These are phyloP conservation scores for Bombus cullumanus DNA, from an alignment of 1,140 invertebrate species.

Conservation along the genomic window DNA sequence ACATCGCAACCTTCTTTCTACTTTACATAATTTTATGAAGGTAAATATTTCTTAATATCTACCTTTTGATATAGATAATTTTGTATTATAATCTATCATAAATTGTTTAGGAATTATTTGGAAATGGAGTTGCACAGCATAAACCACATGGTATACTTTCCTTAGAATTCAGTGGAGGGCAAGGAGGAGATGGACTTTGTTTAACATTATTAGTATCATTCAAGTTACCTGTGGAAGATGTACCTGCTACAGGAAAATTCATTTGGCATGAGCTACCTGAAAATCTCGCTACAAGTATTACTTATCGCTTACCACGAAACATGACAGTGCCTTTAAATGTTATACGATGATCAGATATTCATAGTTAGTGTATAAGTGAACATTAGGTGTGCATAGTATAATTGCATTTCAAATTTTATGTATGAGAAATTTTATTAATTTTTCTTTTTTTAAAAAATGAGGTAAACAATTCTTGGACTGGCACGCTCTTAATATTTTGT, in stretches of 20 bases:
- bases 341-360: slow-evolving; percentile 85
- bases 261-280: slow-evolving; percentile 92
- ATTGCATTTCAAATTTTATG: slow-evolving; percentile 5
- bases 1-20: slow-evolving; percentile 92
- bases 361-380: not conserved
- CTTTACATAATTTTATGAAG: slow-evolving; percentile 94
- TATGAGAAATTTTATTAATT: not conserved
- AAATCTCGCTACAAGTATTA: slow-evolving; percentile 87
- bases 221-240: slow-evolving; percentile 91
- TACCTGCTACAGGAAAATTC: slow-evolving; percentile 93
- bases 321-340: slow-evolving; percentile 92
- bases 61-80: not conserved
- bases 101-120: slow-evolving; percentile 90
- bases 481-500: not conserved
- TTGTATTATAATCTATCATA: slow-evolving; percentile 13
- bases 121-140: slow-evolving; percentile 92
- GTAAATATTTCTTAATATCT: slow-evolving; percentile 76
- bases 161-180: slow-evolving; percentile 84
- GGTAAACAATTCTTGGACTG: not conserved
- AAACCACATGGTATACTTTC: slow-evolving; percentile 92
- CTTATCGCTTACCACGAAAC: slow-evolving; percentile 87
- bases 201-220: slow-evolving; percentile 94
- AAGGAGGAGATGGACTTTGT: slow-evolving; percentile 90
- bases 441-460: slow-evolving; percentile 1
- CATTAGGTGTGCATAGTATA: not conserved